A percentile compares a stretch with the other conserved stretches of the same genome.
These are phyloP conservation scores for Coptodon rendalli DNA, from an alignment of 2,113 vertebrate genomes.

Conservation along the genomic window DNA sequence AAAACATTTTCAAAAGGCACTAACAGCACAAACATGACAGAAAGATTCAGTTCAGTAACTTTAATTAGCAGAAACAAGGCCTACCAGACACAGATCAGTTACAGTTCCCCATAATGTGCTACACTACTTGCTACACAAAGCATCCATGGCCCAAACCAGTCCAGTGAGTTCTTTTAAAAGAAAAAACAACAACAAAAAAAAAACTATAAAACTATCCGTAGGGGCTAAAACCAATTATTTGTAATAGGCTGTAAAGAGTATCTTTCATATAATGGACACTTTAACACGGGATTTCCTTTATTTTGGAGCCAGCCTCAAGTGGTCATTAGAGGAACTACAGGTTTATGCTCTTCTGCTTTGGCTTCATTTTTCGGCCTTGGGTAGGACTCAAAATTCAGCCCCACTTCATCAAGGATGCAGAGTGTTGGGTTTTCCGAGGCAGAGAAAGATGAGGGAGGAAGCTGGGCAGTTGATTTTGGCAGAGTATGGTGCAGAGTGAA, in stretches of 20 bases:
- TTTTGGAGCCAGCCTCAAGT: background rate
- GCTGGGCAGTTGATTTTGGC: slow-evolving; percentile 66
- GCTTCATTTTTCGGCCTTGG: background rate
- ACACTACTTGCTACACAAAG: background rate
- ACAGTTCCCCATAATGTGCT: background rate
- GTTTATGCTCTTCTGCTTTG: background rate
- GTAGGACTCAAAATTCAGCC: slow-evolving; percentile 12
- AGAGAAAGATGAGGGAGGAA: slow-evolving; percentile 47
- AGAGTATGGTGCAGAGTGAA: slow-evolving; percentile 41
- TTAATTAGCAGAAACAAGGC: background rate
- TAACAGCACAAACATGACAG: background rate
- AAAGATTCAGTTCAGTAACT: background rate
- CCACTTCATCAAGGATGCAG: slow-evolving; percentile 16
- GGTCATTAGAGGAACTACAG: background rate
- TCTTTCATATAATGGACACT: background rate
- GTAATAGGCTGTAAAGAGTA: background rate
- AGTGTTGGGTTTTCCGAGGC: slow-evolving; percentile 2
- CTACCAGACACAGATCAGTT: background rate
- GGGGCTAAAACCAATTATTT: background rate
- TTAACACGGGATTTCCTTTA: background rate
- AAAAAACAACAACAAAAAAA: background rate
- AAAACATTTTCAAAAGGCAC: background rate
- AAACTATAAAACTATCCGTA: background rate
- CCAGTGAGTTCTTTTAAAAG: background rate
- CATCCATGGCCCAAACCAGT: background rate